Conservation (phyloP, 2,888 invertebrate species). For the Urechis unicinctus region DNA sequence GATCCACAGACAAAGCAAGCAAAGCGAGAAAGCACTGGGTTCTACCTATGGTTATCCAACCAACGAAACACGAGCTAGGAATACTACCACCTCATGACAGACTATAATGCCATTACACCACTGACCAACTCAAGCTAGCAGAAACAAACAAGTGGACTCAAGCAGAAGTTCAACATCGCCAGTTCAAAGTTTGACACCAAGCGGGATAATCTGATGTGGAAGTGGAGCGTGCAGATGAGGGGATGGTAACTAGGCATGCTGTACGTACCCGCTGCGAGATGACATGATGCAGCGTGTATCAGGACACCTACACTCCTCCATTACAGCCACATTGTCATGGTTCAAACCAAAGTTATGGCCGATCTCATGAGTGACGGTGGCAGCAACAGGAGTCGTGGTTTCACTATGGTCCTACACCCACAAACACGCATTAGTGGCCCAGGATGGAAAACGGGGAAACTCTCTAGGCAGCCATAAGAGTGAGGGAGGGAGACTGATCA, state of each 20-base stretch:
- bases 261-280: conserved; percentile 75
- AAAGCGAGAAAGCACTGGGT: too few species aligned
- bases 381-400: conserved; percentile 82
- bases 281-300: conserved; percentile 80
- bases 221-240: neutral
- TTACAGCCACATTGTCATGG: conserved; percentile 63
- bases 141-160: neutral
- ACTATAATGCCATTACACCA: too few species aligned
- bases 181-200: neutral
- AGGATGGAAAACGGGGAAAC: too few species aligned
- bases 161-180: neutral
- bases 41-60: too few species aligned
- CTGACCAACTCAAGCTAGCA: neutral
- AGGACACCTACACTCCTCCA: conserved; percentile 69
- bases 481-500: neutral
- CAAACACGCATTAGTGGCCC: neutral
- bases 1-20: too few species aligned
- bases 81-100: too few species aligned
- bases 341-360: conserved; percentile 99
- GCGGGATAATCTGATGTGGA: neutral
- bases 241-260: neutral
- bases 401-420: conserved; percentile 67
- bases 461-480: neutral
- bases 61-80: too few species aligned
- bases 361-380: conserved; percentile 97